Conservation (phyloP, 2,797 vertebrate species). For the Gallirallus australis region DNA sequence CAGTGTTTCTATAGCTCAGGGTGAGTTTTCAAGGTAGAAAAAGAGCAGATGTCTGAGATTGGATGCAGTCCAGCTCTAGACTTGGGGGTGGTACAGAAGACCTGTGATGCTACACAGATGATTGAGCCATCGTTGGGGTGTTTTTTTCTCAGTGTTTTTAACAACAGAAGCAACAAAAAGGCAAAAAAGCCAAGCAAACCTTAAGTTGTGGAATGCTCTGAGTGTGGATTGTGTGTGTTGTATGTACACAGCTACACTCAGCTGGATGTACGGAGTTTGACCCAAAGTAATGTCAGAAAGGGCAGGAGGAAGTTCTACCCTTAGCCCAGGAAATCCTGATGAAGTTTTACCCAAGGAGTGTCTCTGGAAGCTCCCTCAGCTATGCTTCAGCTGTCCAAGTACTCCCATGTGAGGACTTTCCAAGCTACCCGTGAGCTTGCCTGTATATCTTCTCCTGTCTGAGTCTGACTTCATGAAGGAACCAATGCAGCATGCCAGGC, state of each 20-base stretch:
- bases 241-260: background rate
- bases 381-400: background rate
- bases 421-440: background rate
- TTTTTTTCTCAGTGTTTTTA: background rate
- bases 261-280: background rate
- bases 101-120: background rate
- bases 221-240: background rate
- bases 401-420: background rate
- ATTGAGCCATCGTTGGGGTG: background rate
- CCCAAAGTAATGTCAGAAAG: background rate
- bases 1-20: accelerated
- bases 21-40: background rate
- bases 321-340: background rate
- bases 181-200: accelerated
- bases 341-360: background rate
- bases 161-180: background rate
- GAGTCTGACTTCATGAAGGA: background rate
- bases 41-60: background rate
- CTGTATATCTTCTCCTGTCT: accelerated
- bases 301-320: background rate
- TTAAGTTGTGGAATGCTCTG: background rate
- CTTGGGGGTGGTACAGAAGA: background rate
- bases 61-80: background rate
- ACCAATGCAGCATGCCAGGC: accelerated
- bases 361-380: background rate